These are phyloP conservation scores for Plagodis dolabraria DNA, from an alignment of 2,888 invertebrate species.

Conservation along the genomic window DNA sequence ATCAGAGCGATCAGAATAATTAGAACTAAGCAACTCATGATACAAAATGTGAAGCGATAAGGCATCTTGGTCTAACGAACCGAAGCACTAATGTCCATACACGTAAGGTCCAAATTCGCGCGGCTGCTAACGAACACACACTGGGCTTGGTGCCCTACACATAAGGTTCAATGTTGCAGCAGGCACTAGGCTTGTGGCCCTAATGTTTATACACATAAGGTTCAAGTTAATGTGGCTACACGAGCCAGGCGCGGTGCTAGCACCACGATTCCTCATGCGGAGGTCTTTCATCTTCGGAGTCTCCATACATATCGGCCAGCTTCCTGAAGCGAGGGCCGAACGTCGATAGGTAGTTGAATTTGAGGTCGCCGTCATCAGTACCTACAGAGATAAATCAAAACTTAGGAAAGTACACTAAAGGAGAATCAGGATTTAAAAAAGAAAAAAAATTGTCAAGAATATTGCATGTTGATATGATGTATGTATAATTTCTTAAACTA, in stretches of 20 bases:
- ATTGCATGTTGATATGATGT: no score
- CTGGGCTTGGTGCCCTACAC: conserved; percentile 30
- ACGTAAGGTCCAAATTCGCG: conserved; percentile 40
- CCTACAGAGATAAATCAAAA: conserved; percentile 65
- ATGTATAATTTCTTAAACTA: no score
- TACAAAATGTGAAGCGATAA: conserved; percentile 56
- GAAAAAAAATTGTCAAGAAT: no score
- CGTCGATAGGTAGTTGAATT: conserved; percentile 97
- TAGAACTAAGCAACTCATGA: conserved; percentile 42
- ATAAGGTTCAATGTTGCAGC: conserved; percentile 39
- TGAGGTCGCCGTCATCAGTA: conserved; percentile 95
- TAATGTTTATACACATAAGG: conserved; percentile 39
- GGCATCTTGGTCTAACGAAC: conserved; percentile 61
- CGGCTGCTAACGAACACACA: conserved; percentile 14
- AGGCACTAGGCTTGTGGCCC: conserved; percentile 39
- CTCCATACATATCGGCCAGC: conserved; percentile 97
- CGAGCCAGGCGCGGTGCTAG: conserved; percentile 84
- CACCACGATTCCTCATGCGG: conserved; percentile 94
- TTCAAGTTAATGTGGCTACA: conserved; percentile 64
- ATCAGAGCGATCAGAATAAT: conserved; percentile 7
- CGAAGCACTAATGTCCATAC: conserved; percentile 43
- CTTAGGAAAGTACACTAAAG: no score
- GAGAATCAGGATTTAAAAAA: no score
- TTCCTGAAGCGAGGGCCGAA: conserved; percentile 98
- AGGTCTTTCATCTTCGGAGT: conserved; percentile 92